Percentiles rank a stretch among this genome's conserved stretches.
Conservation (phyloP, 2,113 vertebrate species). For the Kryptolebias marmoratus region DNA sequence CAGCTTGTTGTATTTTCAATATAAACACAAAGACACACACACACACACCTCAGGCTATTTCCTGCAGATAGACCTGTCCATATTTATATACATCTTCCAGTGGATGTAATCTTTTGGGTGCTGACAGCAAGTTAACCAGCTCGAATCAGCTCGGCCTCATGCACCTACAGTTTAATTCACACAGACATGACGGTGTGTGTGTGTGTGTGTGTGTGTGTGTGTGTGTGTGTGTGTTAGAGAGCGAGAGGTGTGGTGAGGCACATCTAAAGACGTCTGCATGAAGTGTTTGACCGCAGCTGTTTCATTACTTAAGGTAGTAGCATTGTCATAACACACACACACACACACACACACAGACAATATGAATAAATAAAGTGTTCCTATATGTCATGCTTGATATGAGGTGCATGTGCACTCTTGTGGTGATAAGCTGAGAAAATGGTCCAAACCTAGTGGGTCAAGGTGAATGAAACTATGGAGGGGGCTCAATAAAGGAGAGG, state of each 20-base stretch:
- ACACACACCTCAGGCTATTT: conserved; percentile 56
- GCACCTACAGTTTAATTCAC: conserved; percentile 46
- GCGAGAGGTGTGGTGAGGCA: conserved; percentile 4
- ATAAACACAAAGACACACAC: conserved; percentile 13
- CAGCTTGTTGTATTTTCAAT: conserved; percentile 28
- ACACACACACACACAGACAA: background rate
- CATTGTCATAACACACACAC: background rate
- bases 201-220: background rate
- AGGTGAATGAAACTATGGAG: conserved; percentile 14
- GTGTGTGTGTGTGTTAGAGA: background rate
- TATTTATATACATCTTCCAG: conserved; percentile 53
- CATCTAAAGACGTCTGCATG: background rate
- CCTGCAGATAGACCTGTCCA: conserved; percentile 70
- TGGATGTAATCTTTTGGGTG: conserved; percentile 50
- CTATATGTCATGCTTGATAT: background rate
- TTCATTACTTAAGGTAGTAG: conserved; percentile 6
- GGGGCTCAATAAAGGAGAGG: conserved; percentile 15
- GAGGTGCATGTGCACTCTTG: background rate
- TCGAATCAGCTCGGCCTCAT: conserved; percentile 47
- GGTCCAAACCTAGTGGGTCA: conserved; percentile 26
- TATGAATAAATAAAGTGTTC: conserved; percentile 23
- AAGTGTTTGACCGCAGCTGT: conserved; percentile 7
- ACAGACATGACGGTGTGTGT: conserved; percentile 14
- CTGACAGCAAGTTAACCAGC: conserved; percentile 69
- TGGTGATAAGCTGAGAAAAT: conserved; percentile 12